Evolutionary conservation across 2,888 invertebrate species (phyloP).

Genomic region (Brachylomia viminalis): DNA sequence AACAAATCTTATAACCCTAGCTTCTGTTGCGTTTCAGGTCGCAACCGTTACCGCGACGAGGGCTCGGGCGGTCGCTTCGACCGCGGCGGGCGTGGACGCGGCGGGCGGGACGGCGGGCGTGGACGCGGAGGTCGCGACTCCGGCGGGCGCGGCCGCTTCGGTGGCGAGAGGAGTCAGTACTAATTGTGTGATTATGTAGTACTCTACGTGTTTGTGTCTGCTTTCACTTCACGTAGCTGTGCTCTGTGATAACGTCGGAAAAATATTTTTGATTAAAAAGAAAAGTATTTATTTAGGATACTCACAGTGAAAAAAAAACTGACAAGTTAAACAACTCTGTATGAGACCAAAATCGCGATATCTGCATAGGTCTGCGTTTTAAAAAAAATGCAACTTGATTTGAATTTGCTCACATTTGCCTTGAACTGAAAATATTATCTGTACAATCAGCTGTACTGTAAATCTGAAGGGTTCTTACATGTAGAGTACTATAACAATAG

Average conservation of each 20-base stretch:
- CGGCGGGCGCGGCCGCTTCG: constrained; percentile 64
- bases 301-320: background rate
- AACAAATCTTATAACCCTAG: background rate
- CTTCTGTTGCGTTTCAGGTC: constrained; percentile 70
- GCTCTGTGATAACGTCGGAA: background rate
- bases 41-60: constrained; percentile 83
- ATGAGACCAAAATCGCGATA: background rate
- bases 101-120: constrained; percentile 40
- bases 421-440: background rate
- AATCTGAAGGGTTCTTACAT: background rate
- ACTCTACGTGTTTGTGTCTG: constrained; percentile 22
- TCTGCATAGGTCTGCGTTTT: background rate
- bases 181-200: constrained; percentile 44
- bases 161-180: constrained; percentile 69
- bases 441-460: background rate
- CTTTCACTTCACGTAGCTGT: constrained; percentile 2
- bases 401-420: background rate
- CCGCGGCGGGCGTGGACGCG: constrained; percentile 59
- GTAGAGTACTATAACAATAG: background rate
- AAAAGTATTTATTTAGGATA: background rate
- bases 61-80: constrained; percentile 77
- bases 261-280: background rate
- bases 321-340: background rate
- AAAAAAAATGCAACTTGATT: background rate
- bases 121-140: constrained; percentile 37